phyloP scores from a whole-genome alignment of 2,113 vertebrate genomes.

The Jaculus jaculus region DNA sequence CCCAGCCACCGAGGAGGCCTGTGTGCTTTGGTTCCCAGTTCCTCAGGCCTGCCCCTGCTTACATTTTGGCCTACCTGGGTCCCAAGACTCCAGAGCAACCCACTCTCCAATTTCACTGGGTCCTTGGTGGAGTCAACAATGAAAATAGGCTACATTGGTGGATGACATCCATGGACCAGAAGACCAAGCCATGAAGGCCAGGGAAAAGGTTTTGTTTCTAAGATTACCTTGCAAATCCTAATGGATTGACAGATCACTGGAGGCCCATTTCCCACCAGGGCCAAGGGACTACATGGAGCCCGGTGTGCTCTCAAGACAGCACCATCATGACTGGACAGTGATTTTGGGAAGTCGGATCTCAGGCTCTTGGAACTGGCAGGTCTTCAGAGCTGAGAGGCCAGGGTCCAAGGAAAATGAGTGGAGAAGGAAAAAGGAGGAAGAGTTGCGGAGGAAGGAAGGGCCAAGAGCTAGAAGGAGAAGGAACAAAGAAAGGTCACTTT shows the following conservation, averaged over 20 bases:
- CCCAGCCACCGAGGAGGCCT: accelerated
- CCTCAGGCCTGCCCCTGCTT: neutral
- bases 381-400: neutral
- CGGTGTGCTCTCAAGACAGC: neutral
- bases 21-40: neutral
- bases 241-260: neutral
- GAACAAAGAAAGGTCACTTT: neutral
- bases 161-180: neutral
- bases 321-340: neutral
- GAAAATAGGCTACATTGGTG: neutral
- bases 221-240: neutral
- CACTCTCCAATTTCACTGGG: neutral
- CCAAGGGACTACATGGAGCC: neutral
- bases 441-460: neutral
- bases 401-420: neutral
- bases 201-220: neutral
- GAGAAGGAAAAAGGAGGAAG: neutral
- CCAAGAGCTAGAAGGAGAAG: neutral
- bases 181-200: neutral
- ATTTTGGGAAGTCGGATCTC: neutral
- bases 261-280: neutral
- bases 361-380: neutral
- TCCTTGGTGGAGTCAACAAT: slow-evolving; percentile 18
- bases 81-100: neutral
- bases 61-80: neutral